These are phyloP conservation scores for Microcebus griseorufus DNA, from an alignment of 2,113 vertebrate genomes.

Conservation along the genomic window DNA sequence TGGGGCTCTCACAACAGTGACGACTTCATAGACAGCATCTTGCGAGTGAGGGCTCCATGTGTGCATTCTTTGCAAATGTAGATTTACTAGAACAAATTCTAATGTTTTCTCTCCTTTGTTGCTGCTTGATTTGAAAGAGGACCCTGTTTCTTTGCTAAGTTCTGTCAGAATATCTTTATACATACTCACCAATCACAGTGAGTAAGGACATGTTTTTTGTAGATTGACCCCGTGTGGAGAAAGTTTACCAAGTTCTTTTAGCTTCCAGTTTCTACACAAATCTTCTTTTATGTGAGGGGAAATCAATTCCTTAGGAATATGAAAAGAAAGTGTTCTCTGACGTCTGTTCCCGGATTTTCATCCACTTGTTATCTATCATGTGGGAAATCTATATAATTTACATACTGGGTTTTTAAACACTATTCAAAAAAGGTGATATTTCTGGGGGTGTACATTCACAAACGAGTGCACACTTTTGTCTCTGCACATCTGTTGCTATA, in stretches of 20 bases:
- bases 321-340: constrained; percentile 96
- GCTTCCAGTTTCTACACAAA: constrained; percentile 94
- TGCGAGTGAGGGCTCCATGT: constrained; percentile 93
- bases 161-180: constrained; percentile 96
- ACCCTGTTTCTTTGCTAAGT: constrained; percentile 93
- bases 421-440: constrained; percentile 61
- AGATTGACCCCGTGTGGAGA: constrained; percentile 98
- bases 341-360: constrained; percentile 96
- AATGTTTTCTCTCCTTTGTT: constrained; percentile 97
- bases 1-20: constrained; percentile 95
- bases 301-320: constrained; percentile 95
- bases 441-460: no score
- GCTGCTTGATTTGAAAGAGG: constrained; percentile 97
- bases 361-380: constrained; percentile 94
- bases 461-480: constrained; percentile 84
- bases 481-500: constrained; percentile 88
- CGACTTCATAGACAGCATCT: constrained; percentile 96
- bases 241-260: constrained; percentile 96
- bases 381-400: constrained; percentile 97
- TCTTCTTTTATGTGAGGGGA: constrained; percentile 96
- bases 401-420: constrained; percentile 96
- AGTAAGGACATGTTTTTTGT: constrained; percentile 92
- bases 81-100: constrained; percentile 97
- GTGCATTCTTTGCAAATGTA: constrained; percentile 97
- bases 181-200: constrained; percentile 92